phyloP scores from a whole-genome alignment of 2,797 vertebrate species.

The Sebastes matsubarae region DNA sequence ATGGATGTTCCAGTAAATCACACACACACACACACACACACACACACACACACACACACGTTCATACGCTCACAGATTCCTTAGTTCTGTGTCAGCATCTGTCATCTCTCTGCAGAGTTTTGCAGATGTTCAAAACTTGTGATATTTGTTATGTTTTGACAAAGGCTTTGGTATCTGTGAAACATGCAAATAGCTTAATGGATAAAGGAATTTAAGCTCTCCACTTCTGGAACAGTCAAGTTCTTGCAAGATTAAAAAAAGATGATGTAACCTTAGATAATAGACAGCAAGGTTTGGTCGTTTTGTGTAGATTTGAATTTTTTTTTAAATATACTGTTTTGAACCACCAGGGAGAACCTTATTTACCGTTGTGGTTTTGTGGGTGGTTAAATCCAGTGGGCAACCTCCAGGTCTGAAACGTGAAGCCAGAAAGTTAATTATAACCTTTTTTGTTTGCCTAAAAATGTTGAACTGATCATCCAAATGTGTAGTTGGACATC shows the following conservation, averaged over 20 bases:
- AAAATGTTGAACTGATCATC: background rate
- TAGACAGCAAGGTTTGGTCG: too few species aligned
- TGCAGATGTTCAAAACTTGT: background rate
- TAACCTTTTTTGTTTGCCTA: too few species aligned
- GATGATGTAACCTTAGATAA: too few species aligned
- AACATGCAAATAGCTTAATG: background rate
- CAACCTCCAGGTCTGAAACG: too few species aligned
- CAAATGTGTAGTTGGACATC: background rate
- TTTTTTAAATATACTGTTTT: too few species aligned
- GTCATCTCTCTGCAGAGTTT: constrained; percentile 1
- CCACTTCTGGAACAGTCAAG: background rate
- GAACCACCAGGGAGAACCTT: too few species aligned
- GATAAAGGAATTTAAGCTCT: accelerated
- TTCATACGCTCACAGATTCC: constrained; percentile 7
- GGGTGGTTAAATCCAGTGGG: too few species aligned
- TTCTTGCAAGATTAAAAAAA: background rate
- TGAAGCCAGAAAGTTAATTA: too few species aligned
- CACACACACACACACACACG: background rate
- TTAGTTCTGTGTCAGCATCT: constrained; percentile 28
- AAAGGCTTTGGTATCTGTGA: background rate
- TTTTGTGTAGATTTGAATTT: too few species aligned
- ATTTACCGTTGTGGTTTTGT: too few species aligned
- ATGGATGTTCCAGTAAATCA: constrained; percentile 42
- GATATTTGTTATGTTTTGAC: background rate
- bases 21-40: background rate